phyloP scores from a whole-genome alignment of 2,113 vertebrate genomes.

The Mus musculus region GRCm39 chr9:95901501-95902000 shows the following conservation, averaged over 20 bases:
- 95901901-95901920: no score
- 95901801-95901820: neutral
- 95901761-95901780: neutral
- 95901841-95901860: no score
- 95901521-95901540: neutral
- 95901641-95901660: neutral
- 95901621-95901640: neutral
- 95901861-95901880: no score
- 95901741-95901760: neutral
- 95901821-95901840: neutral
- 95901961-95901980: no score
- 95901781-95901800: no score
- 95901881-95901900: no score
- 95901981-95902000: neutral
- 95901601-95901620: neutral
- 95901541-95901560: neutral
- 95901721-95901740: neutral
- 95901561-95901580: neutral
- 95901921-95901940: no score
- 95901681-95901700: neutral
- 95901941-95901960: neutral
- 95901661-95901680: neutral
- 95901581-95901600: neutral
- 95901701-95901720: neutral
- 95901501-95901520: neutral